A percentile compares a stretch with the other conserved stretches of the same genome.
These are phyloP conservation scores for Ochotona curzoniae DNA, from an alignment of 2,113 vertebrate genomes.

Conservation along the genomic window DNA sequence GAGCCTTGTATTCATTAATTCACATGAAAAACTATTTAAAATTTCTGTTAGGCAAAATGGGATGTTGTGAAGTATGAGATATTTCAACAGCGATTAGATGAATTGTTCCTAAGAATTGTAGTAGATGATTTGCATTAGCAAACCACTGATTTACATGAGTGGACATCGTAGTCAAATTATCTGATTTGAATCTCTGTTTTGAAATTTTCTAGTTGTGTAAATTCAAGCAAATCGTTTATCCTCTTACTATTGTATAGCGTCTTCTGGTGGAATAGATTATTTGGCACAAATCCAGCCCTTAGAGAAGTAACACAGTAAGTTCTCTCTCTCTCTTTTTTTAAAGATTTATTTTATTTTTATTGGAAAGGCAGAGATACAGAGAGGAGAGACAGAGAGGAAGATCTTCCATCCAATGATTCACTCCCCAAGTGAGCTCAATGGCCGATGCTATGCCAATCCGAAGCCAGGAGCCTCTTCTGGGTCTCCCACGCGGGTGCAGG, in stretches of 20 bases:
- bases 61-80: background rate
- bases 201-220: background rate
- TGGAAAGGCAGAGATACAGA: no score
- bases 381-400: no score
- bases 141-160: background rate
- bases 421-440: no score
- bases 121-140: background rate
- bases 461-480: no score
- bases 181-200: background rate
- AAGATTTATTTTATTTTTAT: no score
- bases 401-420: no score
- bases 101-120: conserved; percentile 8
- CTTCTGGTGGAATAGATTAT: conserved; percentile 36
- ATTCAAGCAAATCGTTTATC: conserved; percentile 5
- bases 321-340: no score
- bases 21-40: background rate
- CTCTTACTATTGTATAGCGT: background rate
- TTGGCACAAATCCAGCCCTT: background rate
- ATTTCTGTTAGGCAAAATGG: background rate
- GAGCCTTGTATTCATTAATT: conserved; percentile 33
- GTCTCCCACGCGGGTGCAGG: no score
- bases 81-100: conserved; percentile 1
- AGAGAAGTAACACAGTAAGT: background rate
- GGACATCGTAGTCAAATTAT: conserved; percentile 12
- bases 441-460: no score